These are phyloP conservation scores for Tiaroga cobitis DNA, from an alignment of 2,797 vertebrate genomes.

Conservation along the genomic window DNA sequence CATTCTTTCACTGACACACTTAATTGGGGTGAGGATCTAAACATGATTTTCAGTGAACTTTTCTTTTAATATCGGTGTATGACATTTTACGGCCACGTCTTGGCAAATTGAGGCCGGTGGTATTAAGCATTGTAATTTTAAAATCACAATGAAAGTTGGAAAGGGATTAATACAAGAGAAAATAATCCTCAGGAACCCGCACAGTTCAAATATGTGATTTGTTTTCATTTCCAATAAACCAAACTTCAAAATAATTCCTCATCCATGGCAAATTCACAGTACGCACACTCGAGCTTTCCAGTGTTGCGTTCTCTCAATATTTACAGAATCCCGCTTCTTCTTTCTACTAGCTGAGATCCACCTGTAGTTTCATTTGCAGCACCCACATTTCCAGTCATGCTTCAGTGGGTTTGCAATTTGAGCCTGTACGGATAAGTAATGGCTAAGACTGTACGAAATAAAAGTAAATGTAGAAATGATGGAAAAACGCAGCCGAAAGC, in stretches of 20 bases:
- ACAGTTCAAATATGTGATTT: slow-evolving; percentile 11
- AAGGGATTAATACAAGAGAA: slow-evolving; percentile 5
- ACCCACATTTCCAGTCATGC: slow-evolving; percentile 36
- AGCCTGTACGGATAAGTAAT: slow-evolving; percentile 49
- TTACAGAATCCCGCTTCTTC: not conserved
- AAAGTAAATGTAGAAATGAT: slow-evolving; percentile 19
- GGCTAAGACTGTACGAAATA: slow-evolving; percentile 31
- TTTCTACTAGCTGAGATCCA: not conserved
- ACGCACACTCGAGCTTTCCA: not conserved
- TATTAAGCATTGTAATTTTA: not conserved
- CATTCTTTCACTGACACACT: not conserved
- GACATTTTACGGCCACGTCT: not conserved
- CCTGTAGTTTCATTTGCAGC: slow-evolving; percentile 26
- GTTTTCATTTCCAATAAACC: slow-evolving; percentile 5
- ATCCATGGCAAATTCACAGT: slow-evolving; percentile 20
- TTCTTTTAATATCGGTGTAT: not conserved
- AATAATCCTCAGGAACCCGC: not conserved
- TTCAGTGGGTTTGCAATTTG: slow-evolving; percentile 48
- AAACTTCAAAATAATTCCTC: not conserved
- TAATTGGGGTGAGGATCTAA: slow-evolving; percentile 13
- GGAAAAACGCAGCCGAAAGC: slow-evolving; percentile 16
- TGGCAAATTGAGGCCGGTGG: not conserved
- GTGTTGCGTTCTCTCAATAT: slow-evolving; percentile 29
- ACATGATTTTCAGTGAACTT: not conserved
- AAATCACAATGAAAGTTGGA: slow-evolving; percentile 1